A percentile compares a stretch with the other conserved stretches of the same genome.
Evolutionary conservation across 2,888 invertebrate genomes (phyloP).

Genomic region (Atethmia centrago): DNA sequence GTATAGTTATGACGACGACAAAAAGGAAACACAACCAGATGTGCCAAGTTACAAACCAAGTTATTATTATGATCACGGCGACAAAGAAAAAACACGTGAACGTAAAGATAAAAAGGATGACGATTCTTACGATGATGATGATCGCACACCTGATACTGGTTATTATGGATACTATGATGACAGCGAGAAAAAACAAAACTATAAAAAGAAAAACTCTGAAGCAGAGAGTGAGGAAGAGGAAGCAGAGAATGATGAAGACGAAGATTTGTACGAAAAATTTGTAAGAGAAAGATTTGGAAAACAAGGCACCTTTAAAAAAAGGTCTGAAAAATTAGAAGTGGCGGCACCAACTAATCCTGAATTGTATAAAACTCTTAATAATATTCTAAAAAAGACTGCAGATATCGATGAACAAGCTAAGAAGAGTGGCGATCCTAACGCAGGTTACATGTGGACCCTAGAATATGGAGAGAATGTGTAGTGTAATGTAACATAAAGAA

Average conservation of each 20-base stretch:
- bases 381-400: conserved; percentile 84
- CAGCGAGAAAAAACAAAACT: conserved; percentile 70
- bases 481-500: conserved; percentile 11
- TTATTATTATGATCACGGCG: conserved; percentile 73
- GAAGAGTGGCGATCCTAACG: conserved; percentile 85
- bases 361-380: conserved; percentile 79
- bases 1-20: conserved; percentile 69
- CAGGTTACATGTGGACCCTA: conserved; percentile 89
- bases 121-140: conserved; percentile 59
- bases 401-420: conserved; percentile 82
- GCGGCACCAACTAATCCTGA: conserved; percentile 75
- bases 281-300: conserved; percentile 87
- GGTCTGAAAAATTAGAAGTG: conserved; percentile 77
- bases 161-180: conserved; percentile 65
- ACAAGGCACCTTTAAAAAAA: conserved; percentile 78
- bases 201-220: conserved; percentile 71
- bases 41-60: conserved; percentile 61
- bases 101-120: conserved; percentile 61
- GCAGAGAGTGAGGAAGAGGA: conserved; percentile 70
- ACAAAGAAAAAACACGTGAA: conserved; percentile 61
- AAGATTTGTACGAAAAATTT: conserved; percentile 87
- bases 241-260: conserved; percentile 74
- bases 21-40: conserved; percentile 61
- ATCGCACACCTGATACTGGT: conserved; percentile 63
- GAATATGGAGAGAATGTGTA: conserved; percentile 87